Evolutionary conservation across 2,113 vertebrate genomes (phyloP), one percentile per base, ranked within the genome.

Genomic region (Hydrochoerus hydrochaeris): DNA sequence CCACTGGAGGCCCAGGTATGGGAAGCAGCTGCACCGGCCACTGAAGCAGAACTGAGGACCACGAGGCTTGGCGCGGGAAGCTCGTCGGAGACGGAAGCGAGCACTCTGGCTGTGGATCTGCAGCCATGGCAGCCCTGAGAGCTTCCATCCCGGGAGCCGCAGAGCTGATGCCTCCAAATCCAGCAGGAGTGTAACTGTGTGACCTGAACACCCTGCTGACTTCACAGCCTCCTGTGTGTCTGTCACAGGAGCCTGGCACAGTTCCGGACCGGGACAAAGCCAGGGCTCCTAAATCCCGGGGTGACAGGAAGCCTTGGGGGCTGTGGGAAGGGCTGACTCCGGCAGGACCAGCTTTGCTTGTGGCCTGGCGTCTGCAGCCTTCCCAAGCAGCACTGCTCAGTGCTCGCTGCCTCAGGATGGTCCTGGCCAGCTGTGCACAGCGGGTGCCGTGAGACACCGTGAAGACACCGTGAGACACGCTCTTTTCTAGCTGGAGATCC

Each of bases 131-230:
- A 30, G 57, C 46, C 24, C 46, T 2, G 1, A 35, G n/a, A 28
- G 16, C 54, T 24, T 89, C 54, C 46, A 17, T 8, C 65, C 73
- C 69, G 65, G 32, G 19, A 63, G 94, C 35, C 14, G 35, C 41
- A 52, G 52, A 52, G 44, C 49, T 30, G 28, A 57, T 3, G 69
- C 46, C 69, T 44, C 49, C 32, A 16, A 54, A 77, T 75, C 16
- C 46, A 35, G 67, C 41, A 54, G 20, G n/a, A 22, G 26, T 4
- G 13, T 35, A 32, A 44, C n/a, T 62, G 28, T 5, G 3, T 14
- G 32, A 35, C 4, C 4, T 0, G 0, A 65, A 28, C 0, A 9
- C 14, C n/a, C 7, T 5, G 11, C 10, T 1, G 32, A 9, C 32
- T 1, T 10, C 2, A 4, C 7, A 4, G 58, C 9, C 38, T 69